Evolutionary conservation across 2,113 vertebrate species (phyloP).

Genomic region (Megaleporinus macrocephalus): DNA sequence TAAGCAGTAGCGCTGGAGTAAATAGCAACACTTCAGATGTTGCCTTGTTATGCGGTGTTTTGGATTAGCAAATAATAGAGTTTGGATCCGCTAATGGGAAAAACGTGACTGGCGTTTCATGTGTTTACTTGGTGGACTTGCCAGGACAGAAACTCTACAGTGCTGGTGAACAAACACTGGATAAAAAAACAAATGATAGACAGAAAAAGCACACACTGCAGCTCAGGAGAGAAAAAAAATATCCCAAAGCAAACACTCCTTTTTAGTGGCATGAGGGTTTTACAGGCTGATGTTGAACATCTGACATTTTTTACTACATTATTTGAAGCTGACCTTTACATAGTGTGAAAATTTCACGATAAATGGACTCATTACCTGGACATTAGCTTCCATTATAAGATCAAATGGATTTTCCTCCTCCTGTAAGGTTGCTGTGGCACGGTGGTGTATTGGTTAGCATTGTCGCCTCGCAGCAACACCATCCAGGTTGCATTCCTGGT

Average conservation of each 20-base stretch:
- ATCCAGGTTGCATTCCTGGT: too few species aligned
- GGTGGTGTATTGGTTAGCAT: too few species aligned
- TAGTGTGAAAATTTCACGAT: too few species aligned
- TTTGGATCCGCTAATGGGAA: slow-evolving; percentile 69
- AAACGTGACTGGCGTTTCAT: slow-evolving; percentile 68
- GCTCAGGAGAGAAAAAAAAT: neutral
- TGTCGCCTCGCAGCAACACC: too few species aligned
- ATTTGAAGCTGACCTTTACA: too few species aligned
- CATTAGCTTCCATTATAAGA: too few species aligned
- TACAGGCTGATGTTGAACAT: neutral
- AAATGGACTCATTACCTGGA: too few species aligned
- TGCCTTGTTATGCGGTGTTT: slow-evolving; percentile 16
- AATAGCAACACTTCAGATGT: slow-evolving; percentile 31
- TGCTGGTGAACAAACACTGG: slow-evolving; percentile 22
- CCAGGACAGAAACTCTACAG: slow-evolving; percentile 27
- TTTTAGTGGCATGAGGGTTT: slow-evolving; percentile 21
- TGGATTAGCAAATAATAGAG: slow-evolving; percentile 65
- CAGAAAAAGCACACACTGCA: slow-evolving; percentile 4
- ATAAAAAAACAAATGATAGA: slow-evolving; percentile 21
- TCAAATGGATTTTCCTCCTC: too few species aligned
- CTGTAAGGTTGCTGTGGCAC: too few species aligned
- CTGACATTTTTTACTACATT: too few species aligned
- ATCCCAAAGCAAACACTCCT: neutral
- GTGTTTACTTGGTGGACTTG: slow-evolving; percentile 70
- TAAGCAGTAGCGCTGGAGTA: slow-evolving; percentile 64